phyloP scores from a whole-genome alignment of 2,113 vertebrate genomes.

The Coptodon rendalli region DNA sequence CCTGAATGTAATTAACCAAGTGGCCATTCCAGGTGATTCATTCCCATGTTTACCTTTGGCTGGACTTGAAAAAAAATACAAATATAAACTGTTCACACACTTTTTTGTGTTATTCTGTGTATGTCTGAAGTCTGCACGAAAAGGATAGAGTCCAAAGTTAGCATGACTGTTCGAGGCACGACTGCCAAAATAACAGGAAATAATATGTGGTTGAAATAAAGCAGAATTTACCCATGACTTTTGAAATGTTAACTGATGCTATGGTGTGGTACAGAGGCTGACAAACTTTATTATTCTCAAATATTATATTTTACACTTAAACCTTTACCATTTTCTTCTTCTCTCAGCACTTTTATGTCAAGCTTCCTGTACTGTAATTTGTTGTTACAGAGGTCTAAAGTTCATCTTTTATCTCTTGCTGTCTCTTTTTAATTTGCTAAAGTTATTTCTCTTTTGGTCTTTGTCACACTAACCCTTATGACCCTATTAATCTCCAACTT shows the following conservation, averaged over 20 bases:
- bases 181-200: neutral
- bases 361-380: neutral
- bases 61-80: neutral
- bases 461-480: neutral
- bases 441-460: neutral
- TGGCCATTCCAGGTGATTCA: neutral
- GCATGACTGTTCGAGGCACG: neutral
- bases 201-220: fast-evolving
- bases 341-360: neutral
- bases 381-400: neutral
- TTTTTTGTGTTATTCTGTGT: neutral
- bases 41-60: neutral
- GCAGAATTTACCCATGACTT: neutral
- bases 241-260: neutral
- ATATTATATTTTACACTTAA: neutral
- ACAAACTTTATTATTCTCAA: neutral
- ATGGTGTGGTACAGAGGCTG: fast-evolving
- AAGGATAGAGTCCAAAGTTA: neutral
- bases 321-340: neutral
- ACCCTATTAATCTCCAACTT: slow-evolving; percentile 14
- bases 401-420: neutral
- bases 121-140: neutral
- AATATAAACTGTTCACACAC: neutral
- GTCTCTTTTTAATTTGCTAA: neutral
- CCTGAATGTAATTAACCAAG: neutral